Percentiles rank a stretch among this genome's conserved stretches.
Evolutionary conservation across 2,888 invertebrate species (phyloP).

Genomic region (Junonia oenone): DNA sequence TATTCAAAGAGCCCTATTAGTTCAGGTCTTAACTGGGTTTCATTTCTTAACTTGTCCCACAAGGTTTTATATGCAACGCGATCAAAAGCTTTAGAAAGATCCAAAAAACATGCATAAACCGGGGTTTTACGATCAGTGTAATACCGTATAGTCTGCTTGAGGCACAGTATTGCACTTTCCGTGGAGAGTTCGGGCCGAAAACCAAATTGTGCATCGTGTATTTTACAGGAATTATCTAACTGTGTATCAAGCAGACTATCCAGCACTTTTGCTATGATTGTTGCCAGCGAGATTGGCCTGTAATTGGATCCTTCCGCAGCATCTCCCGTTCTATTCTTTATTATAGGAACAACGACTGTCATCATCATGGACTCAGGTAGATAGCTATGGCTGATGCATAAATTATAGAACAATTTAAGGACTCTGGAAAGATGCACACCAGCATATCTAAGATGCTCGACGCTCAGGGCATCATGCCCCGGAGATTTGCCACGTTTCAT

Average conservation of each 20-base stretch:
- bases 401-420: constrained; percentile 2
- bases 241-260: neutral
- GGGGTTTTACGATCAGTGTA: constrained; percentile 13
- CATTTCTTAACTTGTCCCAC: neutral
- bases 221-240: neutral
- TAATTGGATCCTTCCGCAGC: constrained; percentile 14
- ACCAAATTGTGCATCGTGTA: constrained; percentile 18
- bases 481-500: constrained; percentile 17
- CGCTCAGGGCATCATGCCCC: constrained; percentile 20
- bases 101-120: constrained; percentile 8
- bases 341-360: neutral
- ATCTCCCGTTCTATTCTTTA: constrained; percentile 2
- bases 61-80: neutral
- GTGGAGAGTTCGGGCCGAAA: constrained; percentile 18
- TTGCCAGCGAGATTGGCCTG: constrained; percentile 26
- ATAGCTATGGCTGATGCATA: constrained; percentile 6
- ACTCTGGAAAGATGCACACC: constrained; percentile 11
- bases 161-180: constrained; percentile 17
- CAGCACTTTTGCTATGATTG: constrained; percentile 5
- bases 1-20: neutral
- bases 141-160: constrained; percentile 20
- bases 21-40: neutral
- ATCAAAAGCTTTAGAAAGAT: neutral
- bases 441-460: constrained; percentile 16
- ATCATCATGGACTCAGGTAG: neutral